Evolutionary conservation across 2,888 invertebrate genomes (phyloP).

Genomic region (Petrolisthes manimaculis): DNA sequence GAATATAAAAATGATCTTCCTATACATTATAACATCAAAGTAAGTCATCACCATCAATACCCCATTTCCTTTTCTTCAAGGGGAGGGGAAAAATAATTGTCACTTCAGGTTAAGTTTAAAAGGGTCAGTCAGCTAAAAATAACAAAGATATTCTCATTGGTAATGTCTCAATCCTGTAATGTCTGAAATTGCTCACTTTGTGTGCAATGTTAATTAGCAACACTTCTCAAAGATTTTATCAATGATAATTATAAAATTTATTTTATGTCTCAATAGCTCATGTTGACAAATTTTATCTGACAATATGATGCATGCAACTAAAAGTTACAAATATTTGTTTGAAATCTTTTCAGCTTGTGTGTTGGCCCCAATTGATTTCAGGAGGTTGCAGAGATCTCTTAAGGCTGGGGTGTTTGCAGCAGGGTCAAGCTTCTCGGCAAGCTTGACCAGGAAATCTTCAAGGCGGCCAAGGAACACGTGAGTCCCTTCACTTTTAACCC

Average conservation of each 20-base stretch:
- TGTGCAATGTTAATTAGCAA: too few species aligned
- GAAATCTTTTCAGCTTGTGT: slow-evolving; percentile 51
- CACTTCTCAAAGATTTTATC: neutral
- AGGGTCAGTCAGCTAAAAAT: too few species aligned
- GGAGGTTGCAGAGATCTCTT: slow-evolving; percentile 49
- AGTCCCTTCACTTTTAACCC: slow-evolving; percentile 63
- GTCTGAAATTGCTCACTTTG: too few species aligned
- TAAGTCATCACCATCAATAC: too few species aligned
- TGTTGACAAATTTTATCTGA: neutral
- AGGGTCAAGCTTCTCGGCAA: slow-evolving; percentile 49
- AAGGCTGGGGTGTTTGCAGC: slow-evolving; percentile 35
- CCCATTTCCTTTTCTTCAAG: too few species aligned
- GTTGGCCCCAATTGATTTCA: slow-evolving; percentile 58
- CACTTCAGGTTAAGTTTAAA: too few species aligned
- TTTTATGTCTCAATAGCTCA: neutral
- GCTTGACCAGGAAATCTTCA: slow-evolving; percentile 54
- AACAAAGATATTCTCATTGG: too few species aligned
- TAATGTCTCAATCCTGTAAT: too few species aligned
- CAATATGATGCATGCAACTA: neutral
- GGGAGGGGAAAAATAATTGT: too few species aligned
- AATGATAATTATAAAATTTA: neutral
- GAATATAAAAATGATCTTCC: too few species aligned
- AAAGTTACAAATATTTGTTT: slow-evolving; percentile 56
- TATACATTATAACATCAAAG: too few species aligned
- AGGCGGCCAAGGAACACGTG: slow-evolving; percentile 63